Evolutionary conservation across 2,797 vertebrate genomes (phyloP), one percentile per base, ranked within the genome.

Genomic region (Sternotherus odoratus): DNA sequence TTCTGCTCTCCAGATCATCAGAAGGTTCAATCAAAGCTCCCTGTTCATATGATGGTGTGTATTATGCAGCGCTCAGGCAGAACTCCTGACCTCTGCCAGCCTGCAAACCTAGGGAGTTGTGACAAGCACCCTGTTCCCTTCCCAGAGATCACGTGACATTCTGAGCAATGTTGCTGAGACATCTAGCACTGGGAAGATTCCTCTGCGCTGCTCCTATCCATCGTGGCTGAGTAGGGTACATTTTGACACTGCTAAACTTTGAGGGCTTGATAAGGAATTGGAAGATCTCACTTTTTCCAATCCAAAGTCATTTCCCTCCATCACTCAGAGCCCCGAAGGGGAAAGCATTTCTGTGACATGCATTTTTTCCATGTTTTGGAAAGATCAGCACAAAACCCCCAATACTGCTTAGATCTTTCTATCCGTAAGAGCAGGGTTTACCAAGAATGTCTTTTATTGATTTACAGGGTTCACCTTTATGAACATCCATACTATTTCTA

Each of bases 381-480:
- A 48, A 75, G 21, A 94, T 7, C 19, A 87, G 33, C 23, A 43
- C 1, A 83, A 85, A 89, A 83, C 10, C 78, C 46, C 4, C 28
- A 33, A 72, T 53, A 17, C n/a, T 94, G 85, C 86, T n/a, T 12
- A 86, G 86, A 80, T 85, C 87, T 57, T 85, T 82, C 83, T 87
- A 66, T 83, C 36, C 43, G n/a, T 87, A 85, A 96, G 85, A 81
- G 78, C 79, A 74, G 3, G 24, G 81, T 54, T 85, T 88, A 60
- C 82, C 86, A 51, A 79, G 90, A 81, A 82, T 56, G 24, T 30
- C 51, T 81, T 53, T 85, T 88, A 54, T 96, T 95, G 97, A 97
- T 96, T 97, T 96, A 89, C 72, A 92, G 92, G 63, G 85, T 95
- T 98, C 94, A 95, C 94, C 94, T 97, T 96, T 95, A 90, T 96